Conservation (phyloP, 2,113 vertebrate genomes). For the Mesoclemmys tuberculata region DNA sequence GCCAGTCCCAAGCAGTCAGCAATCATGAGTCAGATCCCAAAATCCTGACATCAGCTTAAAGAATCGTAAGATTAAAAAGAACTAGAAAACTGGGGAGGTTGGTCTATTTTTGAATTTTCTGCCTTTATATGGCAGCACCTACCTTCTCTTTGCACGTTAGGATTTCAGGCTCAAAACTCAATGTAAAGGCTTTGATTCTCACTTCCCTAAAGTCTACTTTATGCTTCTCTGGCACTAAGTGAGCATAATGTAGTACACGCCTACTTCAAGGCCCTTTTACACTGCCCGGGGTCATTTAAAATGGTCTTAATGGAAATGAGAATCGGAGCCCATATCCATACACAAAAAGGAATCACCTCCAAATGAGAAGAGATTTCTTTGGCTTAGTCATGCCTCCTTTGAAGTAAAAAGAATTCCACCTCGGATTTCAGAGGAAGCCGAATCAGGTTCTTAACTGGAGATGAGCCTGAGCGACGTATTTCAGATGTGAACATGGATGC, state of each 20-base stretch:
- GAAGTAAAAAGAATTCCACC: not conserved
- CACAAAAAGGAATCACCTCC: not conserved
- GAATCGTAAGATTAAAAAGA: not conserved
- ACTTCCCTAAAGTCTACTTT: not conserved
- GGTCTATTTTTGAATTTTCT: not conserved
- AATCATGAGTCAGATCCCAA: not conserved
- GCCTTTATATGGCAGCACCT: not conserved
- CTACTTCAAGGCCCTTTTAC: not conserved
- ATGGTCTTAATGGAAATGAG: not conserved
- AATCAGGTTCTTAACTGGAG: not conserved
- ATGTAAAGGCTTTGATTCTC: not conserved
- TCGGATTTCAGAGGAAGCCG: not conserved
- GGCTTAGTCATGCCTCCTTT: not conserved
- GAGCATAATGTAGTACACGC: not conserved
- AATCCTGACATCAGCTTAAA: not conserved
- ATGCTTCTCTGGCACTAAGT: not conserved
- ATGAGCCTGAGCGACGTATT: not conserved
- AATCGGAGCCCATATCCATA: rapidly evolving
- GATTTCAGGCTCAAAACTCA: not conserved
- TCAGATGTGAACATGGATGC: not conserved
- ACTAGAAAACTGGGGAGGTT: not conserved
- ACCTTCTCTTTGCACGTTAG: not conserved
- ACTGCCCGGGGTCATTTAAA: not conserved
- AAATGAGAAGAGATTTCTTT: not conserved
- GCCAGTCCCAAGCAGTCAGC: not conserved